A percentile compares a stretch with the other conserved stretches of the same genome.
These are phyloP conservation scores for Lonchura striata DNA, from an alignment of 2,113 vertebrate species.

Conservation along the genomic window DNA sequence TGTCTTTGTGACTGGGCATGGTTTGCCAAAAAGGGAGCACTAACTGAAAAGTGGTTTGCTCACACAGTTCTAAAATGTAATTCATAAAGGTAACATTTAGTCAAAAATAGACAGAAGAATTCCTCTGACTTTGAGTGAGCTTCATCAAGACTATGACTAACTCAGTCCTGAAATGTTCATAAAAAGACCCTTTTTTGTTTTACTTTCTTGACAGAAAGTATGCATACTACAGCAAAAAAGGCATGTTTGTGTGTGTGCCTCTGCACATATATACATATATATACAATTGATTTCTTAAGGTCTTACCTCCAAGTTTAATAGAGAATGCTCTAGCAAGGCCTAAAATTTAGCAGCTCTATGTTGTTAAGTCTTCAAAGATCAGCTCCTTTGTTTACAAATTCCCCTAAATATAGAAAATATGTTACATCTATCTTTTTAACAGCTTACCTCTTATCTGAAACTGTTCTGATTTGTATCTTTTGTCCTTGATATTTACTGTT, in stretches of 20 bases:
- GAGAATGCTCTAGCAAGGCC: not conserved
- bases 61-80: not conserved
- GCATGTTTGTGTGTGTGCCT: not conserved
- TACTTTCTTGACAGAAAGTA: not conserved
- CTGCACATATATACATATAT: not conserved
- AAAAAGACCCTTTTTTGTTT: not conserved
- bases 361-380: not conserved
- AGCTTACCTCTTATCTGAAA: not conserved
- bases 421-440: not conserved
- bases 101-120: not conserved
- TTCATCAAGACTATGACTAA: not conserved
- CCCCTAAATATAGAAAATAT: not conserved
- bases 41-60: not conserved
- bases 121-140: not conserved
- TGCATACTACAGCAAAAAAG: not conserved
- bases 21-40: not conserved
- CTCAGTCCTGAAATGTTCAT: not conserved
- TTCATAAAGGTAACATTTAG: not conserved
- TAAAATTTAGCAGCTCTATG: not conserved
- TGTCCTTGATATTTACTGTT: conserved; percentile 9
- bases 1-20: not conserved
- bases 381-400: not conserved
- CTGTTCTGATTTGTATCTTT: not conserved
- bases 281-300: not conserved
- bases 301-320: not conserved